Base-by-base conservation (phyloP, 2,113 vertebrate species). In the Lethenteron camtschaticum region DNA sequence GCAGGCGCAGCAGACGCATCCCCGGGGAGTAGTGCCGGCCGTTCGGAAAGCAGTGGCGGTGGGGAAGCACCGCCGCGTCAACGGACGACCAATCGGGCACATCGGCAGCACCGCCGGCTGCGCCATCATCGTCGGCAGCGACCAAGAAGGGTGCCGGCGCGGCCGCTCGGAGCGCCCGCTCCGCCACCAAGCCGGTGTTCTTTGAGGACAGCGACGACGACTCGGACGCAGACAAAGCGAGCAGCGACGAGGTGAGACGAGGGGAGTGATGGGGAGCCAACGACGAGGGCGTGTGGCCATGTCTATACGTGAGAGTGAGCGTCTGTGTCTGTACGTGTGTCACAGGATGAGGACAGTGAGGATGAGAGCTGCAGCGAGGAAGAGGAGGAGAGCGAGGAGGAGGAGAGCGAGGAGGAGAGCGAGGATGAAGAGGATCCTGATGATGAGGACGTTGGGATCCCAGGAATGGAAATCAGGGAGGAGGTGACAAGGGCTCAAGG, bases 161-260 rank as follows among this genome's bases (percentile, higher is more conserved):
- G 41, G 41, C 41, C 41, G 41, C 41, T 41, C 41, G 41, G 41
- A 41, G 41, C 41, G 41, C 41, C 41, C 41, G 41, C 41, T 41
- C 41, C 41, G 41, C 6, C 76, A 76, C 85, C 76, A 95, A 90
- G 80, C 96, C 92, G 75, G 86, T 86, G 78, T 95, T 96, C 79
- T 99, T 99, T 81, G 92, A 97, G 72, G 92, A 97, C 81, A 95
- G 92, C 71, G 94, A 94, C 73, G 92, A 86, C 78, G 84, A 96
- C 77, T 94, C 89, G 71, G 92, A 90, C 76, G 90, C 87, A 75
- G 89, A 41, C 41, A 41, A 41, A 41, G 41, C 41, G 6, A 41
- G 41, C 41, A 41, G 41, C 6, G 41, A 41, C 41, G 41, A 41
- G 41, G 41, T 41, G 41, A 41, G 41, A 41, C 41, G 4, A 41